These are phyloP conservation scores for Microplitis deprimator DNA, from an alignment of 2,888 invertebrate species.

Conservation along the genomic window DNA sequence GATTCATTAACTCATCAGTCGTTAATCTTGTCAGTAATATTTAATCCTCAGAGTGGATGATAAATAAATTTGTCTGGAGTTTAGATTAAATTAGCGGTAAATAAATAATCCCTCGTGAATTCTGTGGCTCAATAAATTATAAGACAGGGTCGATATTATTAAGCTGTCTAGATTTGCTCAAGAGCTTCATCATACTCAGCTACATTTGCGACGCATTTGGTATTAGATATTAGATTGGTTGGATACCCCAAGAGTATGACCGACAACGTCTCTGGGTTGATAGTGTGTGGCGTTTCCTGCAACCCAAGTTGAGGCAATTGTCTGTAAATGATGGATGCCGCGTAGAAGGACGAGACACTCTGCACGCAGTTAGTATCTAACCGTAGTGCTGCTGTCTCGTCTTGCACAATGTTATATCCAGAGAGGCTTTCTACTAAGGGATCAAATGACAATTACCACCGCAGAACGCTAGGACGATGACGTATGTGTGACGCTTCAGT, in stretches of 20 bases:
- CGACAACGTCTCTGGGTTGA: constrained; percentile 53
- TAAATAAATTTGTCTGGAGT: neutral
- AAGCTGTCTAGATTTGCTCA: constrained; percentile 8
- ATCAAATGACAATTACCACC: constrained; percentile 68
- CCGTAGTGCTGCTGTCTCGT: constrained; percentile 30
- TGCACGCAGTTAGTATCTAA: constrained; percentile 9
- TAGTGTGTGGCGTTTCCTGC: constrained; percentile 48
- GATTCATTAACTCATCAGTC: neutral
- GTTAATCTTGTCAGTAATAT: constrained; percentile 16
- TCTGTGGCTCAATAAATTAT: neutral
- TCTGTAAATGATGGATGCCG: constrained; percentile 68
- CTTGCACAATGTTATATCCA: constrained; percentile 32
- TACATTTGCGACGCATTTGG: constrained; percentile 41
- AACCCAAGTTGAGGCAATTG: constrained; percentile 64
- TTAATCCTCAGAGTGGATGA: neutral
- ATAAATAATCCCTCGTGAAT: neutral
- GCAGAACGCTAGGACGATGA: constrained; percentile 64
- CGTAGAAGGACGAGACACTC: constrained; percentile 25
- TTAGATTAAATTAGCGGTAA: neutral
- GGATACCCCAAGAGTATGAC: constrained; percentile 47
- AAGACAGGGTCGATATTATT: neutral
- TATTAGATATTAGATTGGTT: constrained; percentile 29
- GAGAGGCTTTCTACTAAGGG: constrained; percentile 53
- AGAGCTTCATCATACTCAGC: constrained; percentile 1
- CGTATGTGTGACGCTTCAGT: constrained; percentile 60